Percentiles rank a stretch among this genome's conserved stretches.
phyloP scores from a whole-genome alignment of 2,113 vertebrate species.

The Excalfactoria chinensis region DNA sequence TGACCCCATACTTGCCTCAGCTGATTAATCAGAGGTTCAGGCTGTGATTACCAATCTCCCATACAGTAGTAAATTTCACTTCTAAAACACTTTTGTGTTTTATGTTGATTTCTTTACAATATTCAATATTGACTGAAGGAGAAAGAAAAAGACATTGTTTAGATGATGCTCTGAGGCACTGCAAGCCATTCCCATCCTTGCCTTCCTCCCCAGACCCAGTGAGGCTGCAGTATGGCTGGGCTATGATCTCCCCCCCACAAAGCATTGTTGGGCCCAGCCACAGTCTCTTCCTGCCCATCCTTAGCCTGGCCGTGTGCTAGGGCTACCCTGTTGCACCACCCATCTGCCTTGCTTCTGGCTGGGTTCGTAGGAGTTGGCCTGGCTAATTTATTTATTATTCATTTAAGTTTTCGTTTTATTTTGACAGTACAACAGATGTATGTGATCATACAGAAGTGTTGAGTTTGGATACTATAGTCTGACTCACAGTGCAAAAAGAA shows the following conservation, averaged over 20 bases:
- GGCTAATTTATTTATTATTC: background rate
- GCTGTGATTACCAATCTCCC: no score
- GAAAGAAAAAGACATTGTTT: background rate
- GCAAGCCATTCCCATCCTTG: background rate
- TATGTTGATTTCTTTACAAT: background rate
- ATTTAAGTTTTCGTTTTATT: background rate
- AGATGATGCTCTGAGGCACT: background rate
- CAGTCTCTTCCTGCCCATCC: rapidly evolving
- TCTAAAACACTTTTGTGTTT: background rate
- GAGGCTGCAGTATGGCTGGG: rapidly evolving
- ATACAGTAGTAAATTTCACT: background rate
- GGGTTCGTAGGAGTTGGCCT: background rate
- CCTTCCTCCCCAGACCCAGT: background rate
- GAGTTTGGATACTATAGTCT: background rate
- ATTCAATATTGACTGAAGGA: background rate
- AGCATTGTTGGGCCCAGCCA: background rate
- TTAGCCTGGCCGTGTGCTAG: rapidly evolving
- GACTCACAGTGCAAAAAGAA: background rate
- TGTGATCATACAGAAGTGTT: background rate
- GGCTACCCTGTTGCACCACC: rapidly evolving
- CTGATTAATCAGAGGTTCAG: no score
- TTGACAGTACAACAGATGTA: background rate
- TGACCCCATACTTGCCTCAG: no score
- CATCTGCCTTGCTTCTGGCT: background rate
- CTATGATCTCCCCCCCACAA: background rate